These are phyloP conservation scores for Uloborus diversus DNA, from an alignment of 1,140 invertebrate species.

Conservation along the genomic window DNA sequence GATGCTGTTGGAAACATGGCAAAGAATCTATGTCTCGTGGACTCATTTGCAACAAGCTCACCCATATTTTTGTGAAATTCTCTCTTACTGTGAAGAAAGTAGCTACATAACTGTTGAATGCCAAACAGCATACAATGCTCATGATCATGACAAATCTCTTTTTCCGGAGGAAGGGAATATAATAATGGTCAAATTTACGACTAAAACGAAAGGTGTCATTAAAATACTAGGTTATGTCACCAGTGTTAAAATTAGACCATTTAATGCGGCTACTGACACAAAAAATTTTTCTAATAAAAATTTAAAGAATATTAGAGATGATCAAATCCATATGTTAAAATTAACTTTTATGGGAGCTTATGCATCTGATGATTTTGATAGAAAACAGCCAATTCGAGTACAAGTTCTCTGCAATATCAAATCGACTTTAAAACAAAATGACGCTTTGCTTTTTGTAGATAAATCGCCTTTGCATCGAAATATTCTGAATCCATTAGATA, in stretches of 20 bases:
- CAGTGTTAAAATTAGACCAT: background rate
- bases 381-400: slow-evolving; percentile 6
- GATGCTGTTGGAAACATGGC: slow-evolving; percentile 43
- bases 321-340: slow-evolving; percentile 4
- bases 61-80: slow-evolving; percentile 25
- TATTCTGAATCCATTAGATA: slow-evolving; percentile 32
- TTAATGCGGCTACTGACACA: background rate
- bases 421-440: slow-evolving; percentile 32
- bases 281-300: background rate
- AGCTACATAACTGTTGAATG: slow-evolving; percentile 18
- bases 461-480: slow-evolving; percentile 12
- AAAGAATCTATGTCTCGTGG: slow-evolving; percentile 46
- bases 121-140: background rate
- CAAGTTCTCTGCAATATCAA: slow-evolving; percentile 29
- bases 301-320: background rate
- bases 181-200: slow-evolving; percentile 32
- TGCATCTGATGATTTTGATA: slow-evolving; percentile 21
- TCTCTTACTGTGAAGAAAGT: background rate
- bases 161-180: slow-evolving; percentile 43
- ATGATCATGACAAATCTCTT: background rate
- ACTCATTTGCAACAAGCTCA: slow-evolving; percentile 11
- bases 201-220: slow-evolving; percentile 15
- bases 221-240: slow-evolving; percentile 39
- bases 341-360: slow-evolving; percentile 27
- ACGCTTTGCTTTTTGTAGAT: slow-evolving; percentile 20